Base-by-base conservation (phyloP, 1,140 invertebrate genomes). In the Metaphire vulgaris region DNA sequence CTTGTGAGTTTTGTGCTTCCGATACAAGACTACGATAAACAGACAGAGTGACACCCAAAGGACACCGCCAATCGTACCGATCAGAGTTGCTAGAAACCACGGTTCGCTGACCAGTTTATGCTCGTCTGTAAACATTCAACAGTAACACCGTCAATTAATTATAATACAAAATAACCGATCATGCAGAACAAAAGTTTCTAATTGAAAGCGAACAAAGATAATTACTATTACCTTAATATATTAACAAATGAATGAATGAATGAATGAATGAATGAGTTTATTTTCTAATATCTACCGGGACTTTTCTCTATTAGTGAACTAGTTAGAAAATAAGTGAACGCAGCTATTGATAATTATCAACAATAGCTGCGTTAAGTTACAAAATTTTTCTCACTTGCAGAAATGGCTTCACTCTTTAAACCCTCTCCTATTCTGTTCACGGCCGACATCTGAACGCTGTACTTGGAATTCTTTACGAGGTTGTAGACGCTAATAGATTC, bases 361-460 rank as follows among this genome's bases (percentile, higher is more conserved):
- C 41, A 56, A 56, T 12, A 56, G 21, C 41, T 56, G 6, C 41
- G 6, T 21, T 6, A 26, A 69, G n/a, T 31, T 14, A 26, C 67
- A 2, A 69, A 73, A n/a, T n/a, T n/a, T n/a, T n/a, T n/a, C 83
- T 81, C 75, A 85, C 84, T 82, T 33, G 83, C 73, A 68, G 80
- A 72, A 56, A 79, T 80, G 0, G 79, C 65, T 66, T 83, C 79
- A 78, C 84, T 86, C 80, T 81, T 83, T 0, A 76, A 76, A 12
- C 85, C 84, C 6, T 81, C 69, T 0, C 84, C 85, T 31, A 77
- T 77, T 32, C 88, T 88, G 0, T 92, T 94, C 41, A 90, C 89
- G 1, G 91, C 92, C 28, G 91, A 91, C 0, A 93, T 89, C 67
- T 90, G 88, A 1, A 92, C 90, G 29, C 89, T 91, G 81, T 94